Evolutionary conservation across 1,140 invertebrate species (phyloP).

Genomic region (Lepidotrigona ventralis): DNA sequence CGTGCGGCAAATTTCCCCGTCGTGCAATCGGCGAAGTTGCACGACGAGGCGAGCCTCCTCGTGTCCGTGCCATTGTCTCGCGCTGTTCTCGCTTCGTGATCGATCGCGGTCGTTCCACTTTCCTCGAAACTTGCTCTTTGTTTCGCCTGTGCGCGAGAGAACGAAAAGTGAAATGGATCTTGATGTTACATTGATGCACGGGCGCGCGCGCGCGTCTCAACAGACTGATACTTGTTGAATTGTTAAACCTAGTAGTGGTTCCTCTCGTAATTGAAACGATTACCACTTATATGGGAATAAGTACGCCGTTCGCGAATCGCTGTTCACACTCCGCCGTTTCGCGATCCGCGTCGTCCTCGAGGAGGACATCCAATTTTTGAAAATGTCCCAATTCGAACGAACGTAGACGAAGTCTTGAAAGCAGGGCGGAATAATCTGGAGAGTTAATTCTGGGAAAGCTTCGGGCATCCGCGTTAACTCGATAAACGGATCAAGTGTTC

Average conservation of each 20-base stretch:
- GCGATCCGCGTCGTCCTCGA: too few species aligned
- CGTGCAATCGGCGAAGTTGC: not conserved
- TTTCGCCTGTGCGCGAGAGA: not conserved
- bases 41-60: not conserved
- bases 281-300: not conserved
- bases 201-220: not conserved
- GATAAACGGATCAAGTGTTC: conserved; percentile 23
- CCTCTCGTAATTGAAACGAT: conserved; percentile 22
- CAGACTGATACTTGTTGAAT: conserved; percentile 28
- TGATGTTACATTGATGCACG: not conserved
- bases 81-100: conserved; percentile 19
- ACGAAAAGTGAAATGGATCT: not conserved
- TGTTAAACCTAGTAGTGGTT: not conserved
- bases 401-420: not conserved
- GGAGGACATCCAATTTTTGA: not conserved
- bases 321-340: not conserved
- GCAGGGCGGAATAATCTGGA: not conserved
- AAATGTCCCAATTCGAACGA: not conserved
- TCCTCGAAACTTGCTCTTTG: conserved; percentile 20
- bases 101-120: conserved; percentile 34
- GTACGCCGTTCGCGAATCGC: not conserved
- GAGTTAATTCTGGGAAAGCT: conserved; percentile 3
- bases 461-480: not conserved
- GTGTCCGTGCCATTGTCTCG: conserved; percentile 11
- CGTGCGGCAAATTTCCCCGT: not conserved